Percentiles rank a stretch among this genome's conserved stretches.
Evolutionary conservation across 2,113 vertebrate species (phyloP).

Genomic region (Datnioides undecimradiatus): DNA sequence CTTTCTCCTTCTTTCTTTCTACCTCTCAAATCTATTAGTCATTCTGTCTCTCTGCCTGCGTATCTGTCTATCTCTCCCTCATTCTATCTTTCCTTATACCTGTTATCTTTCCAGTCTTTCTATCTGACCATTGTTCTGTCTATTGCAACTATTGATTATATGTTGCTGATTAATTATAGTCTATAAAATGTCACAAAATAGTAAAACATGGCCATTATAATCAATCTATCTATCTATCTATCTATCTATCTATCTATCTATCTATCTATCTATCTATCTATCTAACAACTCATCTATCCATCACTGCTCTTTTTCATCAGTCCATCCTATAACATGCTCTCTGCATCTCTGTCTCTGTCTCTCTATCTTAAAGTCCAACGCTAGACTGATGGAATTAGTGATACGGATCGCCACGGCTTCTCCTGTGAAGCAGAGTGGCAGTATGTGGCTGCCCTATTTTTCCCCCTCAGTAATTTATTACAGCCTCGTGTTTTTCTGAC

Average conservation of each 20-base stretch:
- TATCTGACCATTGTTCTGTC: background rate
- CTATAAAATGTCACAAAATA: no score
- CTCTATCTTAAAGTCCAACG: constrained; percentile 5
- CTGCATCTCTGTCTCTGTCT: background rate
- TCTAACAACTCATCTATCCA: no score
- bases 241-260: background rate
- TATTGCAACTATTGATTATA: background rate
- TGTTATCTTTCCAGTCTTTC: background rate
- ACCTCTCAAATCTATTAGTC: background rate
- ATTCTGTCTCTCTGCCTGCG: background rate
- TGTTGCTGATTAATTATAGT: background rate
- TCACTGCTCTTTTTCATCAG: background rate
- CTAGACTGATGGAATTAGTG: constrained; percentile 55
- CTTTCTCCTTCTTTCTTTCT: background rate
- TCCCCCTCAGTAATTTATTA: constrained; percentile 67
- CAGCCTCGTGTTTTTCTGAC: constrained; percentile 70
- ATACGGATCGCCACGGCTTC: constrained; percentile 37
- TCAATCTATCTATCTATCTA: background rate
- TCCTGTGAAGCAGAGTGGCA: constrained; percentile 32
- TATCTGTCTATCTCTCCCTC: background rate
- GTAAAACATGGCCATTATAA: no score
- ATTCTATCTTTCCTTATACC: background rate
- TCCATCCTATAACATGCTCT: background rate
- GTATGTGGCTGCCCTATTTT: constrained; percentile 26
- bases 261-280: background rate